These are phyloP conservation scores for Pangasius larnaudii DNA, from an alignment of 2,797 vertebrate genomes.

Conservation along the genomic window DNA sequence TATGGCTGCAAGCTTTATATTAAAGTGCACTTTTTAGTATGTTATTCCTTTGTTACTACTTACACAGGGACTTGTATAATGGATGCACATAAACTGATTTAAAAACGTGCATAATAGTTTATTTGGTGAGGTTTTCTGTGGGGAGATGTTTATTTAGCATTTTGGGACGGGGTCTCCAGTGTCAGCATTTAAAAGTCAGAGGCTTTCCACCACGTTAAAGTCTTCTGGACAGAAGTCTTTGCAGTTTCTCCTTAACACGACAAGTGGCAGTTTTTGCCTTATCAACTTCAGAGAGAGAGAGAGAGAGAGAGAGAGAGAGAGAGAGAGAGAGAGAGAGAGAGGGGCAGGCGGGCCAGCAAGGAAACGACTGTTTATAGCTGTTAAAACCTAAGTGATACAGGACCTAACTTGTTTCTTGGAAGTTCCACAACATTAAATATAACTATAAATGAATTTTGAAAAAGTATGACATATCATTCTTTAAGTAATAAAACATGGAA, in stretches of 20 bases:
- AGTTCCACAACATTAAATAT: background rate
- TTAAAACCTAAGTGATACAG: background rate
- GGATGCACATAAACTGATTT: background rate
- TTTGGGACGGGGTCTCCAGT: background rate
- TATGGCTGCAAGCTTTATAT: too few species aligned
- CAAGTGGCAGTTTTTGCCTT: background rate
- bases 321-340: background rate
- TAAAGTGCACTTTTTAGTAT: too few species aligned
- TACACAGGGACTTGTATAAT: background rate
- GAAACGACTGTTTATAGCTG: background rate
- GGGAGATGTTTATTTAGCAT: background rate
- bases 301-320: background rate
- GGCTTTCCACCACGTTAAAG: background rate
- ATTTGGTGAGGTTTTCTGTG: background rate
- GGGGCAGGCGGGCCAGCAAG: background rate
- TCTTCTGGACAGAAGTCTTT: background rate
- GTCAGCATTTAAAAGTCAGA: background rate
- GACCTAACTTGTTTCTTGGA: background rate
- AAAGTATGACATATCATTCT: background rate
- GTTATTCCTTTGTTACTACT: background rate
- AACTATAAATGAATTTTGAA: background rate
- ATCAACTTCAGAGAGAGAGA: background rate
- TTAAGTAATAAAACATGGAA: background rate
- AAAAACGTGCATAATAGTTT: background rate
- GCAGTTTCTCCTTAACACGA: background rate